These are phyloP conservation scores for Hydrophis major DNA, from an alignment of 2,797 vertebrate genomes.

Conservation along the genomic window DNA sequence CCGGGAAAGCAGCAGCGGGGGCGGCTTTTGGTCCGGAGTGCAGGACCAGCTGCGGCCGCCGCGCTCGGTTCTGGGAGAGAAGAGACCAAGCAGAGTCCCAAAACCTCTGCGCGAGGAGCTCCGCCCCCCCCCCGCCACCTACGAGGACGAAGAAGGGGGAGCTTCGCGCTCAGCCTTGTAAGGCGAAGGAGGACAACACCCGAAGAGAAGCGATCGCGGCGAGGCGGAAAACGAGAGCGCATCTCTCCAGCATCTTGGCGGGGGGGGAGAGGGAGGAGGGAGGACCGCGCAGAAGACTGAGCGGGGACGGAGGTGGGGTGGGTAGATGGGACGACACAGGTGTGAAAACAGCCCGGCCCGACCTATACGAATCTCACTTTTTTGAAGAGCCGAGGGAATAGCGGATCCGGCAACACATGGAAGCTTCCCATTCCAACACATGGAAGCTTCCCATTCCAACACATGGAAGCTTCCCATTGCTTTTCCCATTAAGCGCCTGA, in stretches of 20 bases:
- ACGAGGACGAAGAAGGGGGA: neutral
- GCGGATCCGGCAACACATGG: too few species aligned
- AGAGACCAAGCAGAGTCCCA: slow-evolving; percentile 1
- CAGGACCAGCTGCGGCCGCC: neutral
- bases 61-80: neutral
- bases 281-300: neutral
- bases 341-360: neutral
- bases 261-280: too few species aligned
- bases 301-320: rapidly evolving
- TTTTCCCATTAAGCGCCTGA: rapidly evolving
- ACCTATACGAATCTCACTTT: neutral
- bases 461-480: neutral
- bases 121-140: neutral
- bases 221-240: neutral
- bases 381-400: neutral
- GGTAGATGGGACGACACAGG: too few species aligned
- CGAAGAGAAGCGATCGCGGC: neutral
- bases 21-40: neutral
- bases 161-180: neutral
- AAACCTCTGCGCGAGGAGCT: slow-evolving; percentile 13
- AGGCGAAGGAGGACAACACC: neutral
- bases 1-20: too few species aligned
- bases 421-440: too few species aligned
- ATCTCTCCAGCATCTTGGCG: neutral
- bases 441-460: neutral